Evolutionary conservation across 2,113 vertebrate species (phyloP).

Genomic region (Rhinopomastus cyanomelas): DNA sequence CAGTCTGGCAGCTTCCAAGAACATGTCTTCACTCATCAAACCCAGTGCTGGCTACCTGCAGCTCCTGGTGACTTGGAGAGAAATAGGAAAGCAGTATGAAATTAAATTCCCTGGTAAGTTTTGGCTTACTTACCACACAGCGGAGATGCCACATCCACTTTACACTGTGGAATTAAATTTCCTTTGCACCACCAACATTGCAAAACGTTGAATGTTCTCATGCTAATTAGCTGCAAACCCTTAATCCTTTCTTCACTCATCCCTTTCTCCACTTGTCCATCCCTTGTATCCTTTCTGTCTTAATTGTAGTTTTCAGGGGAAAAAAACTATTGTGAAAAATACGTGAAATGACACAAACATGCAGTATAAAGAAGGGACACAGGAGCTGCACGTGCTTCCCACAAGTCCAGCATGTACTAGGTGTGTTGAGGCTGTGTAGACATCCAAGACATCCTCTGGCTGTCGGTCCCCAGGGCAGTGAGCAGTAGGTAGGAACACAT

Average conservation of each 20-base stretch:
- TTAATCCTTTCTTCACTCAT: not conserved
- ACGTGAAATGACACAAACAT: not conserved
- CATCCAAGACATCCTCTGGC: accelerated
- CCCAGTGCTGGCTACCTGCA: not conserved
- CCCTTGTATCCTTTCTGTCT: not conserved
- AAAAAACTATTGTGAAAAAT: not conserved
- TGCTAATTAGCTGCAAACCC: not conserved
- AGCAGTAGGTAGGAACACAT: not conserved
- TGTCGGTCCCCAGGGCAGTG: not conserved
- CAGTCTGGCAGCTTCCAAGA: not conserved
- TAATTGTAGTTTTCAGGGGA: not conserved
- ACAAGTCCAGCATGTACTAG: accelerated
- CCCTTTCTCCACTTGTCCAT: not conserved
- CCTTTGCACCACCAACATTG: not conserved
- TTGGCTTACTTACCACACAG: not conserved
- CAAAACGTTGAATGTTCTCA: not conserved
- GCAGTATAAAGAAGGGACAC: not conserved
- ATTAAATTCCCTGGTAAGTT: not conserved
- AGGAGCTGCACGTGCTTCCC: not conserved
- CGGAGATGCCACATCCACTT: not conserved
- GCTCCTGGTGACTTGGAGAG: not conserved
- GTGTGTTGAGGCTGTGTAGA: not conserved
- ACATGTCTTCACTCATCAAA: not conserved
- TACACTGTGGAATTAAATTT: not conserved
- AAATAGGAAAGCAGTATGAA: not conserved